Base-by-base conservation (phyloP, 2,797 vertebrate genomes). In the Pelobates cultripes region DNA sequence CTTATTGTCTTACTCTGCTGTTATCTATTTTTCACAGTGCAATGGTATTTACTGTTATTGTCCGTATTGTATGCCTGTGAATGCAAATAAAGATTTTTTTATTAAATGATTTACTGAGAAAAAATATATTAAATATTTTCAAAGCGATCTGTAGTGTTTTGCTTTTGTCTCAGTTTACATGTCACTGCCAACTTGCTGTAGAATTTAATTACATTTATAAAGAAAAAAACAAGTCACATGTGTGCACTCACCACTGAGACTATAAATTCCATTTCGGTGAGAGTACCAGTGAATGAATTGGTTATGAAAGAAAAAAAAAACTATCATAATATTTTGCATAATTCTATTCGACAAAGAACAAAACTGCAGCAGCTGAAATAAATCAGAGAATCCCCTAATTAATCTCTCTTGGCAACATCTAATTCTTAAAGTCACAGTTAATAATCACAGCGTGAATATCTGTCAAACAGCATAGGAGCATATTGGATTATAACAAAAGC, bases 301-400 rank as follows among this genome's bases (percentile, higher is more conserved):
- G 43, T 42, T 75, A 57, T 61, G 61, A 47, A 28, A 28, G 28
- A 28, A 47, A 47, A 15, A 70, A 67, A 15, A 55, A 68, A 68
- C 10, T 67, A 68, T 80, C 66, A 55, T 70, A 28, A 75, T 47
- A 66, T 28, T 71, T 70, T 53, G 41, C 60, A 81, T 76, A 63
- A 81, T 81, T 70, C 14, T 17, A 76, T 76, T 28, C 51, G 73
- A 81, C 73, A 81, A 66, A 76, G 43, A 76, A 81, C 73, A 77
- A 76, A 76, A 64, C 43, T 70, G 66, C 43, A 66, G 63, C 67
- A 47, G 14, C 44, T 43, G 41, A 71, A 81, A 77, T 81, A 75
- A 71, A 81, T 40, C 44, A 76, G 12, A 71, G 43, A 71, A 53
- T 64, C 55, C 44, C 43, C 6, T 81, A 81, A 81, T 81, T 81